Conservation (phyloP, 2,797 vertebrate species). For the Urophycis tenuis region DNA sequence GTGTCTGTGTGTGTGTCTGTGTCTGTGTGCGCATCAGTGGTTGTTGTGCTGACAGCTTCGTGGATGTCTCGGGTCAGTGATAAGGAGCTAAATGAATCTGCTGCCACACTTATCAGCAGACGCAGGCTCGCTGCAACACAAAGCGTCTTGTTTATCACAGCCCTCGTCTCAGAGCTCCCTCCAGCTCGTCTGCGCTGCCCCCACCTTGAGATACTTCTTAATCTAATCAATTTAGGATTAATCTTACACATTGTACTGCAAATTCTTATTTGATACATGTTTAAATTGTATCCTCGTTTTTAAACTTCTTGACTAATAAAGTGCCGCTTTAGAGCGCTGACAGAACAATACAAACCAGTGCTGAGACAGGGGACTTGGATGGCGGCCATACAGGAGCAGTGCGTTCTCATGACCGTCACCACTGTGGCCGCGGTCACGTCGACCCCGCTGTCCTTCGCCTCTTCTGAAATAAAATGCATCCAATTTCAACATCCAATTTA, state of each 20-base stretch:
- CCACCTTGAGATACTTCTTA: not conserved
- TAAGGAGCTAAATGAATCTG: constrained; percentile 38
- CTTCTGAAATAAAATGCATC: not conserved
- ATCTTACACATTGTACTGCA: not conserved
- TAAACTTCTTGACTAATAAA: not conserved
- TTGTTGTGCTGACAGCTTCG: constrained; percentile 8
- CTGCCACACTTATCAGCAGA: constrained; percentile 18
- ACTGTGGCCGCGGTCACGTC: not conserved
- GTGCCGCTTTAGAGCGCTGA: too few relatives aligned
- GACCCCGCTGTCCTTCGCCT: not conserved
- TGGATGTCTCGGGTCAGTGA: constrained; percentile 26
- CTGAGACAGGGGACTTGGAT: not conserved
- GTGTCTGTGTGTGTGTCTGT: constrained; percentile 19
- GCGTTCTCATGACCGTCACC: not conserved
- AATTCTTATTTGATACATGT: too few relatives aligned
- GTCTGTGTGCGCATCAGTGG: constrained; percentile 21
- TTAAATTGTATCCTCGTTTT: not conserved
- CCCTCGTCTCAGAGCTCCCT: not conserved
- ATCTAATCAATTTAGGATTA: not conserved
- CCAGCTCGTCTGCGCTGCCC: too few relatives aligned
- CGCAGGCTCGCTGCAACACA: constrained; percentile 7
- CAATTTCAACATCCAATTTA: not conserved
- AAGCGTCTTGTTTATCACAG: constrained; percentile 18
- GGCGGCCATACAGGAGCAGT: not conserved
- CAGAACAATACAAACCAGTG: not conserved